Evolutionary conservation across 2,797 vertebrate genomes (phyloP).

Genomic region (Cyclopterus lumpus): DNA sequence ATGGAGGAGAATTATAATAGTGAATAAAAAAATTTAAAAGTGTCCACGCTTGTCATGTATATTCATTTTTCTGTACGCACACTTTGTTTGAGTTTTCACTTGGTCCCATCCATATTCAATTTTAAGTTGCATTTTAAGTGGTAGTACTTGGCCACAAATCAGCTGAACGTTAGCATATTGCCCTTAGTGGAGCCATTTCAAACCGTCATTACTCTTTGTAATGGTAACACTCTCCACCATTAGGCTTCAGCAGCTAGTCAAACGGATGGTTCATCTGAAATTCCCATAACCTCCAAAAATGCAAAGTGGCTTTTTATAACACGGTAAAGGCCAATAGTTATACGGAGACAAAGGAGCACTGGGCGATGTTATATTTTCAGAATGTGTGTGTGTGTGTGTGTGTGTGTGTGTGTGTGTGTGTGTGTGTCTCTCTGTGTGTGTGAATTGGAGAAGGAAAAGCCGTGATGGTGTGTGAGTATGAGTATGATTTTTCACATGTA

Average conservation of each 20-base stretch:
- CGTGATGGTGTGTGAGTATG: neutral
- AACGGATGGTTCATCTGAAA: conserved; percentile 55
- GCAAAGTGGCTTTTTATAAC: conserved; percentile 52
- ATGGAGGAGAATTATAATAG: neutral
- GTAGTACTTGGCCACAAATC: conserved; percentile 54
- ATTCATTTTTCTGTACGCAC: neutral
- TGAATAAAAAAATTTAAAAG: neutral
- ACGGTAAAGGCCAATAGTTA: conserved; percentile 60
- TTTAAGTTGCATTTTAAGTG: conserved; percentile 46
- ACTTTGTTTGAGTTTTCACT: conserved; percentile 10
- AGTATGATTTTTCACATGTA: neutral
- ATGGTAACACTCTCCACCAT: conserved; percentile 66
- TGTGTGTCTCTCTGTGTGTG: neutral
- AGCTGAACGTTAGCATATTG: conserved; percentile 44
- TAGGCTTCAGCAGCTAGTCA: conserved; percentile 63
- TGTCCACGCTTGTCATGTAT: neutral
- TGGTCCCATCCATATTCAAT: neutral
- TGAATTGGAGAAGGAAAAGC: neutral
- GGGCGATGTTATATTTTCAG: conserved; percentile 15
- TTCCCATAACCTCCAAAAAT: conserved; percentile 41
- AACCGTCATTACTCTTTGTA: conserved; percentile 64
- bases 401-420: neutral
- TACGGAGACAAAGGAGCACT: conserved; percentile 51
- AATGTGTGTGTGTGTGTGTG: neutral
- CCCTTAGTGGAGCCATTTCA: conserved; percentile 62